Evolutionary conservation across 1,140 invertebrate genomes (phyloP).

Genomic region (Cyclargus thomasi): DNA sequence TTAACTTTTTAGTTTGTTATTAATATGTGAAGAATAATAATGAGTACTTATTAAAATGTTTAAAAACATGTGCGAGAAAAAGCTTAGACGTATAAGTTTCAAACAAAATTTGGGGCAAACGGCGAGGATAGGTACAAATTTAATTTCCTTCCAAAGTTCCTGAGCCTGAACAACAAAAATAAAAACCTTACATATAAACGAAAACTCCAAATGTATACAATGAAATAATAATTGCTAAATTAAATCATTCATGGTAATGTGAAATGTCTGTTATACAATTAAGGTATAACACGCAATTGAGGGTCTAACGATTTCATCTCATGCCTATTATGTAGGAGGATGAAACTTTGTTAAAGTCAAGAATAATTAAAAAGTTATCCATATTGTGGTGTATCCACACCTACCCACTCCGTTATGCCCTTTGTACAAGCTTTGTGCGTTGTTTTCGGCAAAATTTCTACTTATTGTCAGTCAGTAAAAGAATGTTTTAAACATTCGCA

Average conservation of each 20-base stretch:
- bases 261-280: too few species aligned
- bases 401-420: not conserved
- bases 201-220: too few species aligned
- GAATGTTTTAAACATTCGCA: slow-evolving; percentile 58
- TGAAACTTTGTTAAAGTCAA: not conserved
- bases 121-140: not conserved
- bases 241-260: too few species aligned
- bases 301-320: too few species aligned
- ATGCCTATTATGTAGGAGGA: too few species aligned
- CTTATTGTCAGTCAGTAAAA: slow-evolving; percentile 66
- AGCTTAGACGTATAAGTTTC: not conserved
- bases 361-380: not conserved
- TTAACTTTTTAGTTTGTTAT: not conserved
- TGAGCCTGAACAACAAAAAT: not conserved
- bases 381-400: not conserved
- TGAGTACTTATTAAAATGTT: too few species aligned
- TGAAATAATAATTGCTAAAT: too few species aligned
- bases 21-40: too few species aligned
- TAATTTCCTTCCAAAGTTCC: too few species aligned
- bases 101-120: not conserved
- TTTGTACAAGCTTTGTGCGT: slow-evolving; percentile 22
- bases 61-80: not conserved
- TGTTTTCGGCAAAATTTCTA: slow-evolving; percentile 34
- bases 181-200: not conserved
- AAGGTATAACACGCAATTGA: too few species aligned